Evolutionary conservation across 1,140 invertebrate genomes (phyloP).

Genomic region (Campodea augens): DNA sequence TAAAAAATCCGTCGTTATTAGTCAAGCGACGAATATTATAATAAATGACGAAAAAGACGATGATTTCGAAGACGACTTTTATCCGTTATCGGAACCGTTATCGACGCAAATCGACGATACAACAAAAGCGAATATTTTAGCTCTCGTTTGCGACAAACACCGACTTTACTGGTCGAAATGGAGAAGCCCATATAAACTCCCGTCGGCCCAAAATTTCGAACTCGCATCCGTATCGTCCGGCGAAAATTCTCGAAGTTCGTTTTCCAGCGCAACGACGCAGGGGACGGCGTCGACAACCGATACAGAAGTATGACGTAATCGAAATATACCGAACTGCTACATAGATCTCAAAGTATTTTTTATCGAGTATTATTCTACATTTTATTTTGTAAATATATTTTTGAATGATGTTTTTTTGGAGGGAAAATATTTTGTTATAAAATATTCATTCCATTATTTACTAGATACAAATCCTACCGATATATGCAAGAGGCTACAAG

Average conservation of each 20-base stretch:
- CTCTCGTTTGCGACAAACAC: slow-evolving; percentile 25
- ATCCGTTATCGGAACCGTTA: slow-evolving; percentile 7
- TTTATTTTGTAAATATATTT: no score
- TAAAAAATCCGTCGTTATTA: slow-evolving; percentile 8
- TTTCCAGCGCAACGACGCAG: slow-evolving; percentile 31
- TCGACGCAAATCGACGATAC: slow-evolving; percentile 21
- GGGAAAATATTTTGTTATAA: no score
- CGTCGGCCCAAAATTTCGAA: slow-evolving; percentile 26
- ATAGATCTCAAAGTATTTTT: no score
- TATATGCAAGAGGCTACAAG: no score
- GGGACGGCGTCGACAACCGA: slow-evolving; percentile 25
- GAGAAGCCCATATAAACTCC: slow-evolving; percentile 26
- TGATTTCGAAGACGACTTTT: neutral
- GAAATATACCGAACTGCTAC: no score
- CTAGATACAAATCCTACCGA: no score
- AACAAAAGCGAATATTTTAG: slow-evolving; percentile 25
- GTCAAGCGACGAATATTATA: slow-evolving; percentile 8
- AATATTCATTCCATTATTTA: no score
- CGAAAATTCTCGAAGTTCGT: slow-evolving; percentile 30
- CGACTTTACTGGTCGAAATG: slow-evolving; percentile 20
- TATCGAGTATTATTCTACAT: no score
- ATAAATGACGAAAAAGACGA: neutral
- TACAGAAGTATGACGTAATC: neutral
- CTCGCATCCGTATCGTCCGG: no score
- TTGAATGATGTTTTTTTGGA: no score